Conservation (phyloP, 2,797 vertebrate species). For the Takifugu ocellatus region DNA sequence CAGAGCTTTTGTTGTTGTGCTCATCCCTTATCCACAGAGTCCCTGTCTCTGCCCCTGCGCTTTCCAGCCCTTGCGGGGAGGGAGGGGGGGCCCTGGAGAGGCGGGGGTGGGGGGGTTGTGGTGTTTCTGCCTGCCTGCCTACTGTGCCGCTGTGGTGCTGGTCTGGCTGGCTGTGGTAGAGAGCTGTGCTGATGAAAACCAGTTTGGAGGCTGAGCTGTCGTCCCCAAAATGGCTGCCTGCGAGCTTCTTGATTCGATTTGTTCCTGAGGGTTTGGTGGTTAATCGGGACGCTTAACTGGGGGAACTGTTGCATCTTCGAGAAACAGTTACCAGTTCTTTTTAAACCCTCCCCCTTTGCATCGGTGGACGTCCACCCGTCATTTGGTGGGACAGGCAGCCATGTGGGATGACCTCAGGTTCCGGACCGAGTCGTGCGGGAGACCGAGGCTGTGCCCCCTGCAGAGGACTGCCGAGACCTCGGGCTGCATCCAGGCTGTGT, state of each 20-base stretch:
- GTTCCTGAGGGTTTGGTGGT: no score
- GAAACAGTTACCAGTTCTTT: no score
- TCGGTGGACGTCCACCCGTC: neutral
- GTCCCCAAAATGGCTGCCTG: slow-evolving; percentile 44
- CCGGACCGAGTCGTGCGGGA: slow-evolving; percentile 53
- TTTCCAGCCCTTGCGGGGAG: slow-evolving; percentile 36
- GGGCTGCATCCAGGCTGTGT: neutral
- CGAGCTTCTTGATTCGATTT: no score
- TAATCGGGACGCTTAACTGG: no score
- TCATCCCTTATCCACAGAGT: slow-evolving; percentile 41
- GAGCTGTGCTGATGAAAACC: slow-evolving; percentile 47
- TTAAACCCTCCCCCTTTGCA: neutral
- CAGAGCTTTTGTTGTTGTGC: slow-evolving; percentile 32
- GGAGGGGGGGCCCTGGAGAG: slow-evolving; percentile 24
- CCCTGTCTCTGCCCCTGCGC: slow-evolving; percentile 47
- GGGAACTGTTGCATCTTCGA: no score
- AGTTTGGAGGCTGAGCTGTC: slow-evolving; percentile 61
- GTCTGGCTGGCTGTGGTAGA: slow-evolving; percentile 55
- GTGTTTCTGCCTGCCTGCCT: slow-evolving; percentile 37
- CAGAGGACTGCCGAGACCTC: slow-evolving; percentile 26
- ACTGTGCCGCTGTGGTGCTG: slow-evolving; percentile 36
- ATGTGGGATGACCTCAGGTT: slow-evolving; percentile 61
- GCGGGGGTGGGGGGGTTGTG: slow-evolving; percentile 42
- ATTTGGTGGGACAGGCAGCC: slow-evolving; percentile 45
- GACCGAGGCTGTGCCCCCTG: slow-evolving; percentile 60